Conservation (phyloP, 2,797 vertebrate genomes). For the Erpetoichthys calabaricus region DNA sequence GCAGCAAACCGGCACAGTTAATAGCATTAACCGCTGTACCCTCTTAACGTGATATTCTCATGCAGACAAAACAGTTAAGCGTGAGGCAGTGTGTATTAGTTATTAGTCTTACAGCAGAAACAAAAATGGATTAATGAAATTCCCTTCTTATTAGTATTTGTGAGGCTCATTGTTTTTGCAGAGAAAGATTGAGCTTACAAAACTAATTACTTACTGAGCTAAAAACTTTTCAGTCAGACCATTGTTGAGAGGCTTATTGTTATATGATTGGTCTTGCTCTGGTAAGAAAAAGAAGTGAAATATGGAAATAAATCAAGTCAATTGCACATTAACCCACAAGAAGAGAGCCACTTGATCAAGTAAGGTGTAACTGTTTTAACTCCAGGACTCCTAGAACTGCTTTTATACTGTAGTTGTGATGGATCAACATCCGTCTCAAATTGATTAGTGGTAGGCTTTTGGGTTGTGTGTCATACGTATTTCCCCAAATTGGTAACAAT, state of each 20-base stretch:
- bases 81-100: too few relatives aligned
- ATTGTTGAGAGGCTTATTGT: slow-evolving; percentile 52
- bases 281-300: slow-evolving; percentile 30
- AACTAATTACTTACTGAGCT: slow-evolving; percentile 52
- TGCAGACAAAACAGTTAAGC: too few relatives aligned
- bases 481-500: too few relatives aligned
- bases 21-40: too few relatives aligned
- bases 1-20: too few relatives aligned
- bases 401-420: too few relatives aligned
- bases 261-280: slow-evolving; percentile 48
- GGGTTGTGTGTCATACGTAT: too few relatives aligned
- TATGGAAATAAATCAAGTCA: slow-evolving; percentile 16
- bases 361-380: neutral
- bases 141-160: slow-evolving; percentile 21
- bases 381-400: neutral
- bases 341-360: too few relatives aligned
- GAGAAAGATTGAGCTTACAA: slow-evolving; percentile 16
- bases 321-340: slow-evolving; percentile 4
- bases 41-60: too few relatives aligned
- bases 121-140: slow-evolving; percentile 2
- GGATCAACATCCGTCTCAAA: too few relatives aligned
- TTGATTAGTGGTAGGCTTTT: too few relatives aligned
- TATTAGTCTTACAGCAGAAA: too few relatives aligned
- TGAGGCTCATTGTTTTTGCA: slow-evolving; percentile 19
- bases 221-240: slow-evolving; percentile 48